A percentile compares a stretch with the other conserved stretches of the same genome.
These are phyloP conservation scores for Alentia gelatinosa DNA, from an alignment of 2,888 invertebrate genomes.

Conservation along the genomic window DNA sequence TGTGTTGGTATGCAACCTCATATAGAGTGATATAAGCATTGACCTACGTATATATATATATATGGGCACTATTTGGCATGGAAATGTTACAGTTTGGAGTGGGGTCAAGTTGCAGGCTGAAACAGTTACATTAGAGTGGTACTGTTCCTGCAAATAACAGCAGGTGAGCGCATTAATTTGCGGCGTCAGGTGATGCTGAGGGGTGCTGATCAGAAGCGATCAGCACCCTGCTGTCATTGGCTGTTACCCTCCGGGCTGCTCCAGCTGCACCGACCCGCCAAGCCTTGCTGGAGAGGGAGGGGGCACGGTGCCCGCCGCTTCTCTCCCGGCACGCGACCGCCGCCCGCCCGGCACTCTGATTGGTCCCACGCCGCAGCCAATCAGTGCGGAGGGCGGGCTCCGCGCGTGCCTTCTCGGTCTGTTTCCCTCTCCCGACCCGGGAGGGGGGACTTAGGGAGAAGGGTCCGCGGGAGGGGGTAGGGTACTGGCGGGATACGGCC, in stretches of 20 bases:
- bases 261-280: neutral
- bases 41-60: too few species aligned
- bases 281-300: neutral
- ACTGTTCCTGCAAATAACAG: neutral
- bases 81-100: too few species aligned
- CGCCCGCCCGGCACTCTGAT: neutral
- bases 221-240: neutral
- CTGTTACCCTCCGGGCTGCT: neutral
- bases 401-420: constrained; percentile 10
- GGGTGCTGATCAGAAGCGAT: neutral
- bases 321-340: constrained; percentile 8
- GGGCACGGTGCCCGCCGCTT: neutral
- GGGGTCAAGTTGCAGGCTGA: neutral
- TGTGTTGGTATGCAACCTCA: too few species aligned
- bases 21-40: too few species aligned
- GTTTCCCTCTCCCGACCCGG: neutral
- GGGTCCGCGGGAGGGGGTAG: neutral
- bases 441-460: neutral
- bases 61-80: too few species aligned
- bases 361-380: neutral
- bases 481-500: neutral
- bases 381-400: neutral
- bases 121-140: constrained; percentile 13
- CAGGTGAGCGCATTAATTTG: constrained; percentile 21
- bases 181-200: neutral